phyloP scores from a whole-genome alignment of 2,113 vertebrate genomes.

The Ptilonorhynchus violaceus region DNA sequence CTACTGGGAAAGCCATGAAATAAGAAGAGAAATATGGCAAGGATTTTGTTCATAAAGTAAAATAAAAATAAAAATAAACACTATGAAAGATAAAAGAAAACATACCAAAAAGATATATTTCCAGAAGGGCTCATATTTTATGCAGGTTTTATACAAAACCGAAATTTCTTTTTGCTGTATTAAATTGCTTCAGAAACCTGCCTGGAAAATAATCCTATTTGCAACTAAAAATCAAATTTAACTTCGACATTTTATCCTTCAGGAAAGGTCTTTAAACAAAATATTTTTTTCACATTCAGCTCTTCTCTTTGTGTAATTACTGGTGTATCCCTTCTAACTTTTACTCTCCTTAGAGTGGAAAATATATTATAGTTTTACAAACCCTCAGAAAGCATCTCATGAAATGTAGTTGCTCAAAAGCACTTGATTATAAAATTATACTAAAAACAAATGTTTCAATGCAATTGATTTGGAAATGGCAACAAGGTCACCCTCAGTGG shows the following conservation, averaged over 20 bases:
- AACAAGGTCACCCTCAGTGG: not conserved
- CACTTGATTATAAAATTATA: not conserved
- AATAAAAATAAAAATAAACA: not conserved
- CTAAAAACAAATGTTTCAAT: not conserved
- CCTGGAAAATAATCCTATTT: not conserved
- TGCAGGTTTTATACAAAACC: not conserved
- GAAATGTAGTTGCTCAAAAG: not conserved
- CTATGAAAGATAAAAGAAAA: not conserved
- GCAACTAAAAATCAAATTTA: not conserved
- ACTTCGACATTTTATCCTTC: not conserved
- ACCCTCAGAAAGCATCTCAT: not conserved
- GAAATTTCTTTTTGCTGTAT: not conserved
- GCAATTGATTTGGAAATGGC: not conserved
- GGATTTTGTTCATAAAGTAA: not conserved
- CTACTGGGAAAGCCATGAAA: not conserved
- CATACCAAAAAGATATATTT: not conserved
- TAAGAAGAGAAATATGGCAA: not conserved
- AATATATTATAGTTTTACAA: not conserved
- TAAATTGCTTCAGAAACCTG: not conserved
- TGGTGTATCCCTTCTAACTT: not conserved
- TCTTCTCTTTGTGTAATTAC: not conserved
- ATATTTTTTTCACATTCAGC: not conserved
- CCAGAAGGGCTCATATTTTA: not conserved
- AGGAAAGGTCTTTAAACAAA: not conserved
- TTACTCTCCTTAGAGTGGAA: not conserved